phyloP scores from a whole-genome alignment of 2,888 invertebrate genomes.

The Thumatha senex region DNA sequence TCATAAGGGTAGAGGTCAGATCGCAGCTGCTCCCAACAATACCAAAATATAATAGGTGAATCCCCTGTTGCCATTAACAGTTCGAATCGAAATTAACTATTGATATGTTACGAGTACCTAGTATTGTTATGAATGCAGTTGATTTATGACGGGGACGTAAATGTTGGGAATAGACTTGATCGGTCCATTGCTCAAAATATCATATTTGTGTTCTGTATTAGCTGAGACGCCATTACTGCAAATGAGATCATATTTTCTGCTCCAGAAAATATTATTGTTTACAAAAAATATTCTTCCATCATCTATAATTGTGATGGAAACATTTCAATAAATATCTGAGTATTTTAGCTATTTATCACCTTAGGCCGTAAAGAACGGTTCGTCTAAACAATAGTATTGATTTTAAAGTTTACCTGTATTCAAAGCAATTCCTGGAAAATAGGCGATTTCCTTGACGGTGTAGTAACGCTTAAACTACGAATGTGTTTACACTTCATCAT shows the following conservation, averaged over 20 bases:
- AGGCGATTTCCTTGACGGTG: conserved; percentile 1
- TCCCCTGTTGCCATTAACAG: too few species aligned
- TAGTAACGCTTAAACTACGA: conserved; percentile 10
- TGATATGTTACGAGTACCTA: neutral
- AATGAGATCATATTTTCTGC: conserved; percentile 23
- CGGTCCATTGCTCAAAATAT: too few species aligned
- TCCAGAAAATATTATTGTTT: conserved; percentile 4
- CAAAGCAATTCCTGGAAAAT: conserved; percentile 18
- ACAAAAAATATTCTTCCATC: conserved; percentile 9
- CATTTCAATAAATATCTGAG: conserved; percentile 9
- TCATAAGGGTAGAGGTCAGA: too few species aligned
- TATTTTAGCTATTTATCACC: conserved; percentile 13
- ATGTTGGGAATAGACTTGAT: neutral
- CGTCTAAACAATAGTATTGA: conserved; percentile 14
- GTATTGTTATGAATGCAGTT: neutral
- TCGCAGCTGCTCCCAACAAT: too few species aligned
- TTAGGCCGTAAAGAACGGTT: conserved; percentile 9
- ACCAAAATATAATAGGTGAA: too few species aligned
- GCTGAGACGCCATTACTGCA: conserved; percentile 33
- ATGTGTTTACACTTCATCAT: conserved; percentile 12
- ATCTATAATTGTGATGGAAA: conserved; percentile 10
- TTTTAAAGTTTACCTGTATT: conserved; percentile 12
- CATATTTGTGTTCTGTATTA: conserved; percentile 2
- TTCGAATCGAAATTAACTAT: neutral
- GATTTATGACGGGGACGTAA: neutral